These are phyloP conservation scores for Dromaius novaehollandiae DNA, from an alignment of 2,113 vertebrate species.

Conservation along the genomic window DNA sequence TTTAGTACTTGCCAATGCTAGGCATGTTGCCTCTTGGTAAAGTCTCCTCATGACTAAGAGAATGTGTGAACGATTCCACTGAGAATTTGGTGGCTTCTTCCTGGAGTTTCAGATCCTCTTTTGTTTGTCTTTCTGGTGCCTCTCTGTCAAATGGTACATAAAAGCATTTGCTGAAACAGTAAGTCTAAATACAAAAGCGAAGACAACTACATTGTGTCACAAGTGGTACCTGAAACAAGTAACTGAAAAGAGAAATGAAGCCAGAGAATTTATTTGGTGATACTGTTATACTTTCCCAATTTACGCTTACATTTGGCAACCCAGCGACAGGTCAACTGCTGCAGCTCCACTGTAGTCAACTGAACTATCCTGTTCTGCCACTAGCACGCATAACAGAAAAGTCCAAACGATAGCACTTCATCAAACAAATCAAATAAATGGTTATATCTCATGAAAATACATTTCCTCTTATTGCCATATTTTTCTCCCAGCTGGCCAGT, in stretches of 20 bases:
- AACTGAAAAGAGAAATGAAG: background rate
- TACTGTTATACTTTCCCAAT: background rate
- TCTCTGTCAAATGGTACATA: constrained; percentile 17
- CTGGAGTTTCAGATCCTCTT: constrained; percentile 24
- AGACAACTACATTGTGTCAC: background rate
- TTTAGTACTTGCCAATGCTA: constrained; percentile 1
- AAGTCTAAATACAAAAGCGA: background rate
- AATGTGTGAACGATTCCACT: constrained; percentile 20
- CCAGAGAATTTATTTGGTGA: background rate
- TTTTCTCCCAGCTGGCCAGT: background rate
- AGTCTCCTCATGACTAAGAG: constrained; percentile 27
- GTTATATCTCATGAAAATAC: background rate
- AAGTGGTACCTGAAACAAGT: background rate
- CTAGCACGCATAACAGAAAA: background rate
- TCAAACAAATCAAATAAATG: background rate
- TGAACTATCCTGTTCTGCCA: background rate
- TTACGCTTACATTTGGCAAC: background rate
- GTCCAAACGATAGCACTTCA: background rate
- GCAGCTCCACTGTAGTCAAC: background rate
- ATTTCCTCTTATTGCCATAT: background rate
- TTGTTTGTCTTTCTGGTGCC: constrained; percentile 18
- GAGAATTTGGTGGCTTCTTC: constrained; percentile 36
- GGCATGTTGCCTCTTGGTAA: background rate
- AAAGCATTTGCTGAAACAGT: background rate
- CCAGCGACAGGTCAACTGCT: background rate